Base-by-base conservation (phyloP, 2,888 invertebrate genomes). In the Pachycephus smyrnensis region DNA sequence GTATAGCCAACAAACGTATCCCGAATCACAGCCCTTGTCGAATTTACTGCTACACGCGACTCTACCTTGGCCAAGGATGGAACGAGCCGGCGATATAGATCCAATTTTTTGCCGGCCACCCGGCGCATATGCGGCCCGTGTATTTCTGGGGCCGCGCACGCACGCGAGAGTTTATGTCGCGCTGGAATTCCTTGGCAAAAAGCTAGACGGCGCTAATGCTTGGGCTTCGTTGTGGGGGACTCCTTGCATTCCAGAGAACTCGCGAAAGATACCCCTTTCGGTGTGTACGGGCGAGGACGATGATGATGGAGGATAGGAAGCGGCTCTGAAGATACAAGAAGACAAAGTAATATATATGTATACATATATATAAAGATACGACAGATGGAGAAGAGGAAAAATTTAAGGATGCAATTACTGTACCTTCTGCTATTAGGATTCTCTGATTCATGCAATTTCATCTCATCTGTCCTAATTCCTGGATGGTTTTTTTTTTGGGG, bases 121-220 rank as follows among this genome's bases (percentile, higher is more conserved):
- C 30, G 36, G 30, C 74, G 35, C 74, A 37, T 74, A 37, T 74
- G 33, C 73, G 36, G 71, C 71, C 40, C 73, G 73, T 11, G 77
- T 76, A 73, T 80, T 75, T 68, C 73, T 76, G 33, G 74, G 37
- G 71, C n/a, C 74, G 75, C 71, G 76, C 80, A 80, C 55, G 76
- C 69, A 74, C 80, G 73, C 76, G 80, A 80, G 81, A 80, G 76
- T 80, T 80, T 80, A 79, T 80, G 80, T 77, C 81, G 80, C 79
- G 71, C 74, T 68, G 80, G 81, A 80, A 82, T 76, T 76, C 71
- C 75, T 31, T 23, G 76, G 77, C 78, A 83, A 84, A 81, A 86
- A 83, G 75, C 80, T 69, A 73, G 75, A 76, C 79, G 78, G 81
- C 76, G 82, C 77, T 84, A 83, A 84, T 80, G 80, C 79, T 76